phyloP scores from a whole-genome alignment of 2,888 invertebrate species.

The Melikaiella ostensackeni region DNA sequence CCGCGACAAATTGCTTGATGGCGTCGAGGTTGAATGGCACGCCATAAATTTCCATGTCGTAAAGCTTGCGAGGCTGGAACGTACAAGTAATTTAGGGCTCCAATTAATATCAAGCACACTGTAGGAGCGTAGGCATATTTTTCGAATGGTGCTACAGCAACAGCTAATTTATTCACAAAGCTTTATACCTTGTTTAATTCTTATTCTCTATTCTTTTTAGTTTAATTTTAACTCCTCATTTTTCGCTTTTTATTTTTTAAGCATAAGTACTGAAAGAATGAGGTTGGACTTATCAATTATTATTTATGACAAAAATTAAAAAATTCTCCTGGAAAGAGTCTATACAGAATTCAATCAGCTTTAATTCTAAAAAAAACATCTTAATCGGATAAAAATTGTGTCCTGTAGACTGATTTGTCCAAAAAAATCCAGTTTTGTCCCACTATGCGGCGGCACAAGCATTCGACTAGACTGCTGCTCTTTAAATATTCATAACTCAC shows the following conservation, averaged over 20 bases:
- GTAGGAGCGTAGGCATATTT: slow-evolving; percentile 47
- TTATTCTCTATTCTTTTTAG: neutral
- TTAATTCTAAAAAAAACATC: too few relatives aligned
- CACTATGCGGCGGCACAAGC: too few relatives aligned
- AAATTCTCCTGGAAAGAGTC: too few relatives aligned
- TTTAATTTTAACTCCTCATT: neutral
- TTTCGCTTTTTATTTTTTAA: neutral
- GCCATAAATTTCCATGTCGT: slow-evolving; percentile 54
- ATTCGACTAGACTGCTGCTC: too few relatives aligned
- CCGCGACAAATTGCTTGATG: slow-evolving; percentile 56
- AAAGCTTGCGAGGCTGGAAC: slow-evolving; percentile 48
- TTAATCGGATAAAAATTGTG: too few relatives aligned
- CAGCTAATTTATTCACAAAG: slow-evolving; percentile 23
- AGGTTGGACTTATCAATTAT: too few relatives aligned
- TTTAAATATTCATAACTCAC: too few relatives aligned
- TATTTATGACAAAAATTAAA: too few relatives aligned
- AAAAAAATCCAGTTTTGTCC: too few relatives aligned
- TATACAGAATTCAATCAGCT: too few relatives aligned
- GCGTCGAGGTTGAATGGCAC: slow-evolving; percentile 46
- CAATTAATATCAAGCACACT: slow-evolving; percentile 61
- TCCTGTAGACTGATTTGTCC: too few relatives aligned
- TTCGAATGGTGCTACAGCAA: slow-evolving; percentile 12
- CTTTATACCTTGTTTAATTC: neutral
- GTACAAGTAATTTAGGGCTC: slow-evolving; percentile 51
- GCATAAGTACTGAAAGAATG: too few relatives aligned